Conservation (phyloP, 2,797 vertebrate species). For the Artibeus jamaicensis region DNA sequence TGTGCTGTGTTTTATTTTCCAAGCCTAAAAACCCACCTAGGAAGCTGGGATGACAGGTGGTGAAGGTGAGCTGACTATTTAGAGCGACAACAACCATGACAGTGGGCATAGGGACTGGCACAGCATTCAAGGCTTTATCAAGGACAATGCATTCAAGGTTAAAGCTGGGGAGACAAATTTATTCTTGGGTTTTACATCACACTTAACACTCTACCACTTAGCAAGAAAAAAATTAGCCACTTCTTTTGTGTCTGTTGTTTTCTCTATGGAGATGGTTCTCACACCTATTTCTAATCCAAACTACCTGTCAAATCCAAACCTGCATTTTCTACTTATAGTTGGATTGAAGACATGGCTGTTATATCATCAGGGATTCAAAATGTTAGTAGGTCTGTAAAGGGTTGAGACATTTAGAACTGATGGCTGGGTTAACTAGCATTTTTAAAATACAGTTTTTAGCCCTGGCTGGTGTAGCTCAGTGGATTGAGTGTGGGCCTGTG, state of each 20-base stretch:
- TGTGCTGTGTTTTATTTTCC: neutral
- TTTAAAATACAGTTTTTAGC: neutral
- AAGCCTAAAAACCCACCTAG: neutral
- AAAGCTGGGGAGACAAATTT: neutral
- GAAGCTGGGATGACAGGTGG: neutral
- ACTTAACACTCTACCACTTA: neutral
- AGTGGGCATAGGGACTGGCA: neutral
- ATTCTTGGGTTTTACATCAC: neutral
- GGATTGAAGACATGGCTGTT: neutral
- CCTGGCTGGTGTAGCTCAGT: too few species aligned
- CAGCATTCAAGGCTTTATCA: neutral
- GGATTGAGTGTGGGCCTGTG: too few species aligned
- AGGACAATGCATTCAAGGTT: neutral
- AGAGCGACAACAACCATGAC: neutral
- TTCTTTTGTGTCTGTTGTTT: neutral
- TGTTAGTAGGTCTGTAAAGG: neutral
- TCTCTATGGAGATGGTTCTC: neutral
- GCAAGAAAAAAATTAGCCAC: neutral
- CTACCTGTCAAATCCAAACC: neutral
- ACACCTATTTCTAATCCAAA: neutral
- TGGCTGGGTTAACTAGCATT: neutral
- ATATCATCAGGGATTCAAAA: neutral
- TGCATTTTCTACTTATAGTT: neutral
- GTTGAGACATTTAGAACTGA: neutral
- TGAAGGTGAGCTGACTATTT: neutral